Evolutionary conservation across 2,113 vertebrate genomes (phyloP).

Genomic region (Hoplias malabaricus): DNA sequence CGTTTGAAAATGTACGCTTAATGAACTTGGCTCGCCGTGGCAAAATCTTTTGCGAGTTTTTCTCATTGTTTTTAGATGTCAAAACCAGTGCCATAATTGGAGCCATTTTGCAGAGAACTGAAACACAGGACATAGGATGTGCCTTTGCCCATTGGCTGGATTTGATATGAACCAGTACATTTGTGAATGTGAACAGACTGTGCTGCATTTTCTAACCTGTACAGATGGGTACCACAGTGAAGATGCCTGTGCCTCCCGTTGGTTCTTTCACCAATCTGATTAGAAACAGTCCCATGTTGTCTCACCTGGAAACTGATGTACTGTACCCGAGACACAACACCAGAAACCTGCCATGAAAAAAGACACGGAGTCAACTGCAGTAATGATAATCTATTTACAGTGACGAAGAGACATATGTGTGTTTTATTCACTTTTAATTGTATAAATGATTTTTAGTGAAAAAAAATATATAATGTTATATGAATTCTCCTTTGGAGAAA

Average conservation of each 20-base stretch:
- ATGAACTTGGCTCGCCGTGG: conserved; percentile 55
- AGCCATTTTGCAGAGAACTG: conserved; percentile 1
- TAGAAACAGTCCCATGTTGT: conserved; percentile 42
- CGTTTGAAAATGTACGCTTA: conserved; percentile 62
- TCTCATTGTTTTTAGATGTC: conserved; percentile 30
- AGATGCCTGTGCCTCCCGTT: conserved; percentile 22
- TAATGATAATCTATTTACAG: conserved; percentile 41
- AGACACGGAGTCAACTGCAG: conserved; percentile 43
- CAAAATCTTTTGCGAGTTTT: conserved; percentile 45
- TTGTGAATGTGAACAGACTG: conserved; percentile 46
- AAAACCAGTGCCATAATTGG: conserved; percentile 28
- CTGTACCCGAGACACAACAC: conserved; percentile 37
- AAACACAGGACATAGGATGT: conserved; percentile 23
- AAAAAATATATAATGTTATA: conserved; percentile 3
- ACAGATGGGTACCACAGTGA: conserved; percentile 7
- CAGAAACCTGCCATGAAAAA: conserved; percentile 36
- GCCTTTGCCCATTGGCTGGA: conserved; percentile 20
- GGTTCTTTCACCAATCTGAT: conserved; percentile 34
- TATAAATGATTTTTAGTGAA: conserved; percentile 1
- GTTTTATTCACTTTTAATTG: conserved; percentile 17
- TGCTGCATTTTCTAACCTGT: conserved; percentile 33
- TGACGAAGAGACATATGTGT: conserved; percentile 5
- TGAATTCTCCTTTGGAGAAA: conserved; percentile 2
- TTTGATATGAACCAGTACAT: conserved; percentile 52
- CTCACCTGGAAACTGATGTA: conserved; percentile 10